phyloP scores from a whole-genome alignment of 2,888 invertebrate genomes.

The Orthosia incerta region DNA sequence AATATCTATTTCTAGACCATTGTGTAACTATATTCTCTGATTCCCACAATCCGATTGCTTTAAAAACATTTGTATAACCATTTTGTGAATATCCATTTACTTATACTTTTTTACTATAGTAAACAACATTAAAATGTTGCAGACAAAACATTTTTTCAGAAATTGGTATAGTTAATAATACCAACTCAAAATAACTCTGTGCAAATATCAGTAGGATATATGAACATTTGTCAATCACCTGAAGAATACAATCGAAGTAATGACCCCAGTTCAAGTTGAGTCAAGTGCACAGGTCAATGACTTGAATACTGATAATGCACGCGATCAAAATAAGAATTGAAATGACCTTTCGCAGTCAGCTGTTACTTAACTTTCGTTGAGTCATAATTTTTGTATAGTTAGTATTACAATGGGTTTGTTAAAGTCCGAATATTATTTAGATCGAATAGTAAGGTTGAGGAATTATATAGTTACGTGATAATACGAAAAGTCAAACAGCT shows the following conservation, averaged over 20 bases:
- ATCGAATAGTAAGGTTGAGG: neutral
- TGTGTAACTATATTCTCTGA: too few relatives aligned
- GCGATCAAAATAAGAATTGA: slow-evolving; percentile 11
- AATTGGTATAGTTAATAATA: neutral
- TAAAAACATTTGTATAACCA: too few relatives aligned
- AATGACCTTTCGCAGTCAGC: slow-evolving; percentile 6
- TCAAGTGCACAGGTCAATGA: slow-evolving; percentile 20
- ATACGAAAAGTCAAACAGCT: neutral
- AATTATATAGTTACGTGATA: neutral
- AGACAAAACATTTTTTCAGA: neutral
- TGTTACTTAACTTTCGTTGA: neutral
- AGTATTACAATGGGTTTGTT: neutral
- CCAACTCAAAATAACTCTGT: neutral
- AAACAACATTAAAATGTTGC: neutral
- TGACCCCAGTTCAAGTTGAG: slow-evolving; percentile 11
- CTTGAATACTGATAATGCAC: neutral
- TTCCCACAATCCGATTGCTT: too few relatives aligned
- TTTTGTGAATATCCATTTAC: too few relatives aligned
- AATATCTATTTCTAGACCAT: too few relatives aligned
- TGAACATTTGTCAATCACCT: neutral
- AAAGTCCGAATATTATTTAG: neutral
- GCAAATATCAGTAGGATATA: neutral
- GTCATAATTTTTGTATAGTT: neutral
- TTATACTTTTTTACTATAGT: too few relatives aligned
- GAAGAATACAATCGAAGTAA: slow-evolving; percentile 11